A percentile compares a stretch with the other conserved stretches of the same genome.
Conservation (phyloP, 2,888 invertebrate species). For the Andrena marginata region DNA sequence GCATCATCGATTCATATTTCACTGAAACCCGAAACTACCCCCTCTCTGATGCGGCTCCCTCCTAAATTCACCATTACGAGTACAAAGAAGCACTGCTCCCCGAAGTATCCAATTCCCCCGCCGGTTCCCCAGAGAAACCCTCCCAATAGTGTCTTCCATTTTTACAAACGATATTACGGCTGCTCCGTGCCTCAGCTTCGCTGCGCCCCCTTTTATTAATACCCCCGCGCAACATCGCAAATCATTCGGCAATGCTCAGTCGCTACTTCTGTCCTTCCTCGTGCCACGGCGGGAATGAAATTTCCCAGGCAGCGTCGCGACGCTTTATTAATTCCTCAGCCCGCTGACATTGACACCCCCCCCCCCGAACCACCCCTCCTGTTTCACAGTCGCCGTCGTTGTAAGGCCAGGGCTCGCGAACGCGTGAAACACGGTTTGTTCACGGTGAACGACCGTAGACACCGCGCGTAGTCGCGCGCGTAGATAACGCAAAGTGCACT, state of each 20-base stretch:
- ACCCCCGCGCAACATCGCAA: neutral
- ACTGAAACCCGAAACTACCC: neutral
- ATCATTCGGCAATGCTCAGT: neutral
- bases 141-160: neutral
- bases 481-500: conserved; percentile 53
- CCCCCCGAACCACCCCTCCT: neutral
- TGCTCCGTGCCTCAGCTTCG: neutral
- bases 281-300: conserved; percentile 39
- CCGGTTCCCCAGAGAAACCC: neutral
- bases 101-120: neutral
- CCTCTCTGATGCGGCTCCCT: neutral
- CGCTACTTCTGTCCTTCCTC: neutral
- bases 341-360: conserved; percentile 34
- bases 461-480: neutral
- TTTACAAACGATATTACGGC: neutral
- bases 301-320: conserved; percentile 61
- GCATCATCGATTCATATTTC: neutral
- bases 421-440: conserved; percentile 14
- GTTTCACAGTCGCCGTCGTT: conserved; percentile 23
- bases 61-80: neutral
- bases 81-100: neutral
- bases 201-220: neutral
- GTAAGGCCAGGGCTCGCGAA: conserved; percentile 2
- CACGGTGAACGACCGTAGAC: conserved; percentile 24
- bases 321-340: conserved; percentile 74